Conservation (phyloP, 2,888 invertebrate genomes). For the Drosophila maculinotata region DNA sequence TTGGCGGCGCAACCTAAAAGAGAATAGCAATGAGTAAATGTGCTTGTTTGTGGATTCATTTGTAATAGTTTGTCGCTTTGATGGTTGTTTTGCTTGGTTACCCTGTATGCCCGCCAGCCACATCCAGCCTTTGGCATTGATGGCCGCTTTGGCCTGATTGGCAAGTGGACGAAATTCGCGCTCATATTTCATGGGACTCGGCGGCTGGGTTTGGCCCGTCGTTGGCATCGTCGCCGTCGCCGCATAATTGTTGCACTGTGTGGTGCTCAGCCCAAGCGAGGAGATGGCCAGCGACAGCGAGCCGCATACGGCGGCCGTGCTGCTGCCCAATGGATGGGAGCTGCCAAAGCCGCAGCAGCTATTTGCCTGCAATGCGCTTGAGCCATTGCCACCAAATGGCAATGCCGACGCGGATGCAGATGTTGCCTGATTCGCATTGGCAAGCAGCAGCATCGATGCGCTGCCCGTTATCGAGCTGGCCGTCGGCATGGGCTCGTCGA, state of each 20-base stretch:
- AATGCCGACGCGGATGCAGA: constrained; percentile 47
- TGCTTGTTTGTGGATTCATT: too few relatives aligned
- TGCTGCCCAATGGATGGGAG: constrained; percentile 73
- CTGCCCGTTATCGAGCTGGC: constrained; percentile 54
- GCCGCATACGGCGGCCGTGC: constrained; percentile 83
- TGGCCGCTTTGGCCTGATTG: constrained; percentile 88
- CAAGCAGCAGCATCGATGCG: constrained; percentile 63
- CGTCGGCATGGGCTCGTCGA: constrained; percentile 83
- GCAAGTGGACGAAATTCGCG: constrained; percentile 87
- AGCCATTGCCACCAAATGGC: constrained; percentile 13
- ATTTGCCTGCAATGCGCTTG: constrained; percentile 56
- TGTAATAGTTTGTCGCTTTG: too few relatives aligned
- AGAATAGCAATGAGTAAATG: neutral
- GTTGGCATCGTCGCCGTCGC: constrained; percentile 52
- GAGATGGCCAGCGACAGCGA: constrained; percentile 83
- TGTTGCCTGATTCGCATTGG: constrained; percentile 51
- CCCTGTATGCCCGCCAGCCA: constrained; percentile 93
- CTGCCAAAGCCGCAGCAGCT: constrained; percentile 66
- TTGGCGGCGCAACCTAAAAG: constrained; percentile 87
- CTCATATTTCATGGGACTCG: constrained; percentile 86
- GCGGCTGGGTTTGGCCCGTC: constrained; percentile 75
- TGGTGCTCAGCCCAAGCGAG: constrained; percentile 78
- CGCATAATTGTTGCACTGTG: constrained; percentile 65
- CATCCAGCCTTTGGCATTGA: constrained; percentile 92
- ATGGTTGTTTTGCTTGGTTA: too few relatives aligned